Base-by-base conservation (phyloP, 1,140 invertebrate species). In the Caenorhabditis briggsae region DNA sequence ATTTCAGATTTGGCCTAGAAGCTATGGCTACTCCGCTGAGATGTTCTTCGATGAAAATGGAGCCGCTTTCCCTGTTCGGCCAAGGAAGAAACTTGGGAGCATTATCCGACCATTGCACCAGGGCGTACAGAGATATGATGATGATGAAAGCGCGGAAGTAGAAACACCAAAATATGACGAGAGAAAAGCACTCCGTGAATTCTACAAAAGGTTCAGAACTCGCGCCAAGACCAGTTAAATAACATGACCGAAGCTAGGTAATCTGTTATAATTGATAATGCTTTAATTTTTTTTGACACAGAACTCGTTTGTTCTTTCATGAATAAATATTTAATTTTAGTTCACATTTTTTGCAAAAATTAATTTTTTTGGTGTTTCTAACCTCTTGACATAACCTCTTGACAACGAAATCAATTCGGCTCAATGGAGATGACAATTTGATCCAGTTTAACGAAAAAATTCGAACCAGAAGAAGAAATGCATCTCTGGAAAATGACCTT, bases 21-120 rank as follows among this genome's bases (percentile, higher is more conserved):
- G 83, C 82, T 89, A 89, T 70, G 88, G 83, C 0, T 85, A 84
- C n/a, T 86, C 88, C 12, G 88, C 86, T 18, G 65, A 87, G 20
- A 64, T 89, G 41, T 84, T 87, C 83, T 89, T 89, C 41, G 88
- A 89, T 58, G 88, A 89, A 64, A 89, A 89, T 61, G 88, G 88
- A 23, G 88, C 84, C 6, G 86, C 88, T 5, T 89, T 82, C 50
- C 88, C 88, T 43, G 74, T 89, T 2, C 12, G 50, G 16, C 61
- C 61, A 53, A 58, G 84, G 20, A 64, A 64, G 8, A 85, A 46
- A n/a, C n/a, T 85, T 11, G n/a, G 25, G 5, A 55, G 46, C 50
- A 50, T 78, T 2, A 78, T 78, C 12, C 43, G 46, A 7, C 70
- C 70, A 20, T 46, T 82, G 2, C 64, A 82, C 46, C 50, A 61